phyloP scores from a whole-genome alignment of 2,113 vertebrate species.

The Tonatia bakeri region DNA sequence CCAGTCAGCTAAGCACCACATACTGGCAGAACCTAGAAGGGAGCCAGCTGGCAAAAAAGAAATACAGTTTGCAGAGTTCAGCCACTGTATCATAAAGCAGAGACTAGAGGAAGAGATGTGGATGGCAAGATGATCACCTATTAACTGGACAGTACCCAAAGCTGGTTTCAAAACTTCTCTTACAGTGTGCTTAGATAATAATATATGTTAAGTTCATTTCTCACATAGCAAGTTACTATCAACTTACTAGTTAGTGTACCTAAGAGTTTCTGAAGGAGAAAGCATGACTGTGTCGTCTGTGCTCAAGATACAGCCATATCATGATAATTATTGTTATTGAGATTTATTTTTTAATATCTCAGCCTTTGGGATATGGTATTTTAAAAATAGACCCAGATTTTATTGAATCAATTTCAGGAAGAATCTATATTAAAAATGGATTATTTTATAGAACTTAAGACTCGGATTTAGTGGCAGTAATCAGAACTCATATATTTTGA shows the following conservation, averaged over 20 bases:
- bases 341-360: not conserved
- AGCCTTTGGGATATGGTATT: not conserved
- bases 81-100: not conserved
- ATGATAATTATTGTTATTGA: not conserved
- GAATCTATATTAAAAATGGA: not conserved
- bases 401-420: not conserved
- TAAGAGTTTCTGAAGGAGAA: not conserved
- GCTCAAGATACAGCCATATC: not conserved
- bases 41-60: not conserved
- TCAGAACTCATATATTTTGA: not conserved
- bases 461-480: not conserved
- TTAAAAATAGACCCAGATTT: not conserved
- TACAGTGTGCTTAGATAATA: not conserved
- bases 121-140: not conserved
- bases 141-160: not conserved
- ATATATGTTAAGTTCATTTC: not conserved
- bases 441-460: not conserved
- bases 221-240: not conserved
- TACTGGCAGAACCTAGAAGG: not conserved
- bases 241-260: not conserved
- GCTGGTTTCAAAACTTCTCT: not conserved
- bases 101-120: not conserved
- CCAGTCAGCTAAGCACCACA: no score
- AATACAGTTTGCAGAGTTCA: not conserved
- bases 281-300: not conserved